Evolutionary conservation across 2,113 vertebrate genomes (phyloP), one percentile per base, ranked within the genome.

Genomic region (Acrocephalus arundinaceus): DNA sequence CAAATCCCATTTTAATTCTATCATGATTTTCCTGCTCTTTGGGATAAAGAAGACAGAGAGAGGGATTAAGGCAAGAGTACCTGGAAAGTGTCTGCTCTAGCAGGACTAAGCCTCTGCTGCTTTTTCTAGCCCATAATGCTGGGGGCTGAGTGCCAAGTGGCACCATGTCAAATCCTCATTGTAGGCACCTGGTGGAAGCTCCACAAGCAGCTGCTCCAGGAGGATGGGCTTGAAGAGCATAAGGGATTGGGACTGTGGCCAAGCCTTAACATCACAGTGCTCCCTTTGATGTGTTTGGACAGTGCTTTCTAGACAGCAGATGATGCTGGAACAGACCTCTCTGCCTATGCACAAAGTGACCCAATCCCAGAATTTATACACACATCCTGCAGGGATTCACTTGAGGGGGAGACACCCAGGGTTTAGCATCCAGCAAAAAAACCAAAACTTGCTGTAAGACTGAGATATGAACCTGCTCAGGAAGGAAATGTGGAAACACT

Each of bases 111-210:
- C 65, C 93, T 74, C 74, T 77, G 79, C 85, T 90, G 87, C 88
- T 86, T 94, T 89, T 91, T 86, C 92, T 14, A 97, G 82, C 63
- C 85, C 48, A 3, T 65, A 88, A 88, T 19, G 57, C 52, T n/a
- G 49, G 52, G 72, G 90, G 93, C 92, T 37, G 37, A 74, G 35
- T 18, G 92, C 94, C 96, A 97, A 90, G 88, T 86, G 92, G 95
- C 94, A 87, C 20, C 1, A 4, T 68, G 92, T 94, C 96, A 96
- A 96, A 61, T 86, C 88, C 88, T 87, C 6, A 0, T 55, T 84
- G 87, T 90, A 97, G 94, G 92, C 92, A 96, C 93, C 94, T 93
- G 93, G 94, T 96, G 68, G 94, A 94, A 96, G 92, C 72, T 93
- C 85, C 73, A 68, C 20, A 15, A 86, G 94, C 95, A 95, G 95